A percentile compares a stretch with the other conserved stretches of the same genome.
These are phyloP conservation scores for Drosophila borealis DNA, from an alignment of 2,888 invertebrate genomes.

Conservation along the genomic window DNA sequence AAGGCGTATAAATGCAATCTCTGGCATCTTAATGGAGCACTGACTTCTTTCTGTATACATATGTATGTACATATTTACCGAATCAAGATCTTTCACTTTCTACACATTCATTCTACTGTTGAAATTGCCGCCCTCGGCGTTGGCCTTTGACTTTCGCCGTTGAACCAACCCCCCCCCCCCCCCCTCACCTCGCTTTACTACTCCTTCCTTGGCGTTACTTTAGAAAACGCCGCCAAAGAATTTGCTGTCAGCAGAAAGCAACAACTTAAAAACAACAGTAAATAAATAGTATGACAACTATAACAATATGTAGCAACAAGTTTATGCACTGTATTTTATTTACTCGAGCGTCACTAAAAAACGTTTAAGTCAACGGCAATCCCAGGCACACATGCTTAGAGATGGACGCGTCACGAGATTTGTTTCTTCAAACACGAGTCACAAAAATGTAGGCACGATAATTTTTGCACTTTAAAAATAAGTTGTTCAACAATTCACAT, in stretches of 20 bases:
- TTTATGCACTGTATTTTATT: slow-evolving; percentile 43
- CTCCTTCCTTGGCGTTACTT: slow-evolving; percentile 12
- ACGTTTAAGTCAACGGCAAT: slow-evolving; percentile 62
- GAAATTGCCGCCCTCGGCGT: slow-evolving; percentile 22
- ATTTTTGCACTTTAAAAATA: too few species aligned
- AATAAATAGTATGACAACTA: slow-evolving; percentile 34
- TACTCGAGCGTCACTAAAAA: slow-evolving; percentile 73
- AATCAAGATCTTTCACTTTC: slow-evolving; percentile 61
- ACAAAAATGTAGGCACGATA: too few species aligned
- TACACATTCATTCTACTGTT: slow-evolving; percentile 62
- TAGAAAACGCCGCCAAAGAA: slow-evolving; percentile 48
- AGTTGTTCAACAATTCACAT: too few species aligned
- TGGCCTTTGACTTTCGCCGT: slow-evolving; percentile 49
- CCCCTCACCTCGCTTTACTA: background rate
- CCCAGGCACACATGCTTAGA: slow-evolving; percentile 19
- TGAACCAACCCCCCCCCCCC: slow-evolving; percentile 1
- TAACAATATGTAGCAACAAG: slow-evolving; percentile 36
- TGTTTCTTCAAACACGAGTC: too few species aligned
- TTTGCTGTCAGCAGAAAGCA: slow-evolving; percentile 46
- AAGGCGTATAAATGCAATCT: background rate
- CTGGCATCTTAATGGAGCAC: slow-evolving; percentile 19
- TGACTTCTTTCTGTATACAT: background rate
- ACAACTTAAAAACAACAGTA: slow-evolving; percentile 28
- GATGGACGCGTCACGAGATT: slow-evolving; percentile 10
- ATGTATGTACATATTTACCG: too few species aligned